A percentile compares a stretch with the other conserved stretches of the same genome.
These are phyloP conservation scores for Cephalopterus ornatus DNA, from an alignment of 2,113 vertebrate species.

Conservation along the genomic window DNA sequence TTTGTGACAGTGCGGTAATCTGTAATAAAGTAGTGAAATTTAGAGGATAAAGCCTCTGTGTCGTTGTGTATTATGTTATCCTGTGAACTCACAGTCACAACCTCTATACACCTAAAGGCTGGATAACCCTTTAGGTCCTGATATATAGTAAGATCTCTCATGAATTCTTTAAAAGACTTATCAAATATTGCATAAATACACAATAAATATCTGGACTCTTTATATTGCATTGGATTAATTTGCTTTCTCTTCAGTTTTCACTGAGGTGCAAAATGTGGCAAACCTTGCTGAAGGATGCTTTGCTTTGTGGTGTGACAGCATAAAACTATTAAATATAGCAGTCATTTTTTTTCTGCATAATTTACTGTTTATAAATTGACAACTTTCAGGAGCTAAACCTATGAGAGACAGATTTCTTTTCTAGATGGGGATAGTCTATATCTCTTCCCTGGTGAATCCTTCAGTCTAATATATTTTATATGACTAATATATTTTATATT, in stretches of 20 bases:
- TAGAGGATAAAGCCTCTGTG: not conserved
- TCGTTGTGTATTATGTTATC: rapidly evolving
- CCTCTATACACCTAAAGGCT: not conserved
- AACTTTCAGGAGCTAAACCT: not conserved
- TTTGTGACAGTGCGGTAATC: not conserved
- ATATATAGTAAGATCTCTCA: not conserved
- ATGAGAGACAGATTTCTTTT: not conserved
- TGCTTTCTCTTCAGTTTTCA: not conserved
- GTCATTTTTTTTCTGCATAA: too few species aligned
- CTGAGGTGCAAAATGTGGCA: not conserved
- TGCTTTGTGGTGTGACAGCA: not conserved
- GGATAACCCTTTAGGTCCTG: not conserved
- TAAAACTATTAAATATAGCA: not conserved
- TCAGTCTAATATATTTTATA: not conserved
- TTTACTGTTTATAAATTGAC: not conserved
- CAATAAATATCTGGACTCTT: not conserved
- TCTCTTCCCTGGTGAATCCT: not conserved
- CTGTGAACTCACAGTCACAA: not conserved
- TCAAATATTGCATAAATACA: not conserved
- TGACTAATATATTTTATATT: not conserved
- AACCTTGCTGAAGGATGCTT: not conserved
- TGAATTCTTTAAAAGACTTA: not conserved
- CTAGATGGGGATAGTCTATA: not conserved
- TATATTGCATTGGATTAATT: not conserved
- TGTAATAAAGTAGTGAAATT: not conserved